Evolutionary conservation across 2,888 invertebrate species (phyloP).

Genomic region (Cremastinae sp.): DNA sequence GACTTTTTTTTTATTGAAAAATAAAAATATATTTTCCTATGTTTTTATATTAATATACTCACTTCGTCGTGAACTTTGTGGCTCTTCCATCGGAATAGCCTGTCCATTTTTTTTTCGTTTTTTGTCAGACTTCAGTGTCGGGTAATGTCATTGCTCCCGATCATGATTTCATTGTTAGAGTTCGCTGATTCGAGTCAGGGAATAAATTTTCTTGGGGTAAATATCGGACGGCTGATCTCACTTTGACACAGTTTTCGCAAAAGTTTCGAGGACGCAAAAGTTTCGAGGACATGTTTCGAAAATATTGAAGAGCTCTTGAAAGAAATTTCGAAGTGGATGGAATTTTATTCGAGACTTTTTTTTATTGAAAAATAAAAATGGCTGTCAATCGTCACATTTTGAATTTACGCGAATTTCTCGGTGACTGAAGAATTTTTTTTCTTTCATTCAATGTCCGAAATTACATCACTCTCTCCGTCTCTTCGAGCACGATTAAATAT

Average conservation of each 20-base stretch:
- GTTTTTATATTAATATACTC: conserved; percentile 66
- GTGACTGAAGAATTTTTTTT: too few relatives aligned
- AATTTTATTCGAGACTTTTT: too few relatives aligned
- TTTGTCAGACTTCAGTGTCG: conserved; percentile 24
- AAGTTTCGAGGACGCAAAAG: background rate
- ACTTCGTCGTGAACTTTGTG: conserved; percentile 76
- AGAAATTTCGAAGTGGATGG: too few relatives aligned
- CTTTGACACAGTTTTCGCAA: background rate
- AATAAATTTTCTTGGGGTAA: conserved; percentile 35
- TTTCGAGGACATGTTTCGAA: background rate
- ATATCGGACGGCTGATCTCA: background rate
- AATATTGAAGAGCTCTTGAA: background rate
- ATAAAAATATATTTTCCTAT: too few relatives aligned
- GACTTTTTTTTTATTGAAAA: too few relatives aligned
- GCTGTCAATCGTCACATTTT: too few relatives aligned
- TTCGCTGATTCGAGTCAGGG: conserved; percentile 31
- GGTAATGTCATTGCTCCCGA: conserved; percentile 39
- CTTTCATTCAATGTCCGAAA: too few relatives aligned
- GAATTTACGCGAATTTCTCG: too few relatives aligned
- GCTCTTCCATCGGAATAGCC: conserved; percentile 77
- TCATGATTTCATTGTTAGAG: conserved; percentile 47
- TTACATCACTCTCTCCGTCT: too few relatives aligned
- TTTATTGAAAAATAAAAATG: too few relatives aligned
- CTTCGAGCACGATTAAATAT: too few relatives aligned
- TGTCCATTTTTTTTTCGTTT: conserved; percentile 70